Evolutionary conservation across 2,888 invertebrate genomes (phyloP), one percentile per base, ranked within the genome.

Genomic region (Pseudococcus longispinus): DNA sequence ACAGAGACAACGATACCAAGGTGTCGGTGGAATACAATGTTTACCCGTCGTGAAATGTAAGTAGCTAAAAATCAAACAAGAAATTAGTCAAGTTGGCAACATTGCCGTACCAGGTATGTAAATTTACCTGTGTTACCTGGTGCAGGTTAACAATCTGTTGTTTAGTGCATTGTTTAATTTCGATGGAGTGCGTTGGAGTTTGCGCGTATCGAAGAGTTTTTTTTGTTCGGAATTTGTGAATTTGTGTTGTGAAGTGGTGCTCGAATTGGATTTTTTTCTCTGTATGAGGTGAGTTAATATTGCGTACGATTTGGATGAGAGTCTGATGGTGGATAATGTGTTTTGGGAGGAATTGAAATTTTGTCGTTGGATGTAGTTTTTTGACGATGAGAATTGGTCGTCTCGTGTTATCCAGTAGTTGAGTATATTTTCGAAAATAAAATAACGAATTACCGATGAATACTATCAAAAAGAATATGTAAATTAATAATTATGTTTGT

Each of bases 141-240:
- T 20, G 77, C 77, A 80, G 77, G 77, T 80, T 80, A 80, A 80
- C 77, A 80, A 80, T 80, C 77, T 80, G 77, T 37, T 80, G 77
- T 80, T 9, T 42, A 80, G 77, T 80, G 77, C 42, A 80, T 80
- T 80, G 77, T 80, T 80, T 42, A 80, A 80, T 80, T 80, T 37
- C 29, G 20, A 42, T 4, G 15, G 20, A 80, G 77, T 80, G 77
- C 77, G 77, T 37, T 20, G 37, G 37, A 42, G 42, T 42, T 80
- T 70, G 29, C 70, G 29, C 26, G 77, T 80, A 8, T 80, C 37
- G 42, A 18, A 18, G n/a, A 29, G 20, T 32, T 74, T n/a, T 74
- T 80, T 80, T 42, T 80, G n/a, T 42, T 80, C 23, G 42, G 18
- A 80, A 80, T 23, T 80, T 42, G 32, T 42, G 32, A 42, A 74